These are phyloP conservation scores for Halichoerus grypus DNA, from an alignment of 2,113 vertebrate genomes.

Conservation along the genomic window DNA sequence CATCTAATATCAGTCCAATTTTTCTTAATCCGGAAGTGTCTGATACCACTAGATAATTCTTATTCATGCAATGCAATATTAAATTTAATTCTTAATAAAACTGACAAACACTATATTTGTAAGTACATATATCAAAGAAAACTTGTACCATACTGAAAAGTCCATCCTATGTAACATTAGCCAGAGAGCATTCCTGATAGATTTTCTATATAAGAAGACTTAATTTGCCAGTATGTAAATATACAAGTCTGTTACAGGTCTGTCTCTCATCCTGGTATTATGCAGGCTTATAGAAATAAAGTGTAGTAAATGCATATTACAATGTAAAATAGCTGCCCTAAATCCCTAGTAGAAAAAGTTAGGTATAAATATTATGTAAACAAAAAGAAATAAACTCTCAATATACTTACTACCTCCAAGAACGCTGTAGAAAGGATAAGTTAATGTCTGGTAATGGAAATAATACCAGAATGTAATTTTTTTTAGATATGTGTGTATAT, in stretches of 20 bases:
- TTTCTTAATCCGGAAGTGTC: not conserved
- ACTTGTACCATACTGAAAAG: not conserved
- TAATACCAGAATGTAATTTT: not conserved
- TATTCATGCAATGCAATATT: not conserved
- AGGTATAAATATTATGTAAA: not conserved
- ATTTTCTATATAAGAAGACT: conserved; percentile 7
- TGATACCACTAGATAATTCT: not conserved
- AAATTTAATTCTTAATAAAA: conserved; percentile 50
- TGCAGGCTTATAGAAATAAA: not conserved
- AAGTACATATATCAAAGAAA: not conserved
- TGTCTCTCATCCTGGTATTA: conserved; percentile 36
- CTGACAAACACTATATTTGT: not conserved
- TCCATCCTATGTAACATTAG: not conserved
- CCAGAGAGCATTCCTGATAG: not conserved
- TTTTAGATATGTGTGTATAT: not conserved
- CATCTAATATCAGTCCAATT: not conserved
- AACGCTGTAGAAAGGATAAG: not conserved
- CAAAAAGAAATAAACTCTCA: not conserved
- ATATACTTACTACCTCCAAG: conserved; percentile 32
- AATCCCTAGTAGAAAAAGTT: not conserved
- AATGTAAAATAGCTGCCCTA: conserved; percentile 12
- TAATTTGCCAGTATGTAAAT: conserved; percentile 40
- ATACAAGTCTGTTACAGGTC: not conserved
- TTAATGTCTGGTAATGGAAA: conserved; percentile 5
- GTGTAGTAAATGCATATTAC: not conserved